A percentile compares a stretch with the other conserved stretches of the same genome.
Conservation (phyloP, 2,113 vertebrate species). For the Elachura formosa region DNA sequence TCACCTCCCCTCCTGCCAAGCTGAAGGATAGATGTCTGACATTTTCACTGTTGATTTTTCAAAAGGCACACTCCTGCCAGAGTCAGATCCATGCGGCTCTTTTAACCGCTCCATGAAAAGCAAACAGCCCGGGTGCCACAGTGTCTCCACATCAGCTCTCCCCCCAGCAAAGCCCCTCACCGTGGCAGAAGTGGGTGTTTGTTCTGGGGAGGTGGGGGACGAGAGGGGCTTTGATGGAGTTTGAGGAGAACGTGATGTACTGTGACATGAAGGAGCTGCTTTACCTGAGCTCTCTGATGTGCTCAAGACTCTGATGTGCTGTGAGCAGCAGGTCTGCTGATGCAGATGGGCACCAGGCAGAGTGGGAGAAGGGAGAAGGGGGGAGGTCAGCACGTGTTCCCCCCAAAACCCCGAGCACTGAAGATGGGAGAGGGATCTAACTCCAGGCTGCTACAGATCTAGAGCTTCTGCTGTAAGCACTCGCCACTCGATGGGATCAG, state of each 20-base stretch:
- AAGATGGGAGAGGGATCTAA: not conserved
- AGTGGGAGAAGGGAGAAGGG: rapidly evolving
- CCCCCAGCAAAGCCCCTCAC: not conserved
- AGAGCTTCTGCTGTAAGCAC: not conserved
- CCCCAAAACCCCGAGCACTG: not conserved
- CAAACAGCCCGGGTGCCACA: not conserved
- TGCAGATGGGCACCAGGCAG: rapidly evolving
- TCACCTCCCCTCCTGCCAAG: not conserved
- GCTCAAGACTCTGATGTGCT: not conserved
- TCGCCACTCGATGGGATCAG: not conserved
- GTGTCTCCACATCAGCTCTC: not conserved
- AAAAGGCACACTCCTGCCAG: not conserved
- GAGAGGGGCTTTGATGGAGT: not conserved
- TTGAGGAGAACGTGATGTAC: not conserved
- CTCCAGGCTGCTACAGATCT: not conserved
- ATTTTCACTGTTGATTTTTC: not conserved
- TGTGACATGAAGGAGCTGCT: not conserved
- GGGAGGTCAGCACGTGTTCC: rapidly evolving
- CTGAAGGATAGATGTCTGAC: not conserved
- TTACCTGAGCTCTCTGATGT: not conserved
- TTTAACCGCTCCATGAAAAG: not conserved
- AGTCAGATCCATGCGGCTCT: not conserved
- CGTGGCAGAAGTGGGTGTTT: not conserved
- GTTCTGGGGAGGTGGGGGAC: not conserved
- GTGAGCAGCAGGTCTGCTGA: not conserved